phyloP scores from a whole-genome alignment of 1,140 invertebrate genomes.

The Ceratina australensis region DNA sequence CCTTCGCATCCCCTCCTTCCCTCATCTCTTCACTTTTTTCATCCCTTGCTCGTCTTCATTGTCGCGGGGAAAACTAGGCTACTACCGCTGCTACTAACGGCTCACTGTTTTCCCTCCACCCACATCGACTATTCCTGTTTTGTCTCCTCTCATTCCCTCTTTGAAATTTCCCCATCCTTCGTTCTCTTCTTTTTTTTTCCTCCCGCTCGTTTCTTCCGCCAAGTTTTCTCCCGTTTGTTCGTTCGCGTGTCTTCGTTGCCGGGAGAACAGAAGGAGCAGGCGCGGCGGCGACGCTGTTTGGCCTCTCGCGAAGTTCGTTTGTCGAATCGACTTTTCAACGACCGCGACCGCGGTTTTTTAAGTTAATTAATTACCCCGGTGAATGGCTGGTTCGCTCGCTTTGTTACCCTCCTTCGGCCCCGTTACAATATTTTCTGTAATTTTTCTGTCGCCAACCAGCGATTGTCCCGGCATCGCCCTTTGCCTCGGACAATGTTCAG shows the following conservation, averaged over 20 bases:
- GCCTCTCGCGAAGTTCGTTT: background rate
- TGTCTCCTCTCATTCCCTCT: background rate
- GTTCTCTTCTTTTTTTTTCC: background rate
- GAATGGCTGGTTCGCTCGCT: background rate
- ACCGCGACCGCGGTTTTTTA: background rate
- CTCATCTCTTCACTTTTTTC: slow-evolving; percentile 2
- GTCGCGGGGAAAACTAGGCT: slow-evolving; percentile 46
- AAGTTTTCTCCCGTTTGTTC: background rate
- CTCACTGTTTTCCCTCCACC: background rate
- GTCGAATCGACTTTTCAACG: background rate
- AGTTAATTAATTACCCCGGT: slow-evolving; percentile 13
- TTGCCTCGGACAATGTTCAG: background rate
- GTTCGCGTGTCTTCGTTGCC: background rate
- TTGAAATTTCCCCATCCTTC: background rate
- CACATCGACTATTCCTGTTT: background rate
- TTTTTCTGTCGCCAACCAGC: background rate
- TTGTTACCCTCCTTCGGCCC: background rate
- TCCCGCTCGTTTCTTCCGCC: too few relatives aligned
- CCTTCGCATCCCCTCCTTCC: too few relatives aligned
- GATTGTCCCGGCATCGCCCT: background rate
- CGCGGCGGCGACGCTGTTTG: background rate
- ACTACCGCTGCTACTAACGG: slow-evolving; percentile 29
- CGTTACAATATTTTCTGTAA: slow-evolving; percentile 1
- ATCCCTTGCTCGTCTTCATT: slow-evolving; percentile 40
- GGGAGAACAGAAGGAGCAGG: background rate